A percentile compares a stretch with the other conserved stretches of the same genome.
Evolutionary conservation across 1,140 invertebrate genomes (phyloP).

Genomic region (Zaprionus nigranus): DNA sequence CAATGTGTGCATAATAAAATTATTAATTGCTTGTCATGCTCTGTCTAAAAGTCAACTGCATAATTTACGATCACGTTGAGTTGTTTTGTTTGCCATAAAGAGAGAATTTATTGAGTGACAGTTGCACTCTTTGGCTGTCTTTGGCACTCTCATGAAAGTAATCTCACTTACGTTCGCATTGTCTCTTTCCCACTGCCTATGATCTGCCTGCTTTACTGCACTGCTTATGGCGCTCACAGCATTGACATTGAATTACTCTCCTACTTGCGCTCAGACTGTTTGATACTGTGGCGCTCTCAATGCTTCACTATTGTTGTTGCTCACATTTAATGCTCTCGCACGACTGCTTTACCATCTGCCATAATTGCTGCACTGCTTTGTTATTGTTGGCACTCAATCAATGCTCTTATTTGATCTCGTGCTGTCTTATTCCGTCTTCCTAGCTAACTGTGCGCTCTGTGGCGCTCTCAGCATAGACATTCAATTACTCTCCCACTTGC

Average conservation of each 20-base stretch:
- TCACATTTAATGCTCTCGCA: too few relatives aligned
- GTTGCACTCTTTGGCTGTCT: neutral
- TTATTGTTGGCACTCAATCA: neutral
- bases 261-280: neutral
- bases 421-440: too few relatives aligned
- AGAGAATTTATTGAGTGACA: neutral
- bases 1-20: neutral
- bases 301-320: neutral
- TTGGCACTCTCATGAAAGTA: neutral
- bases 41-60: neutral
- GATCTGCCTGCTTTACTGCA: too few relatives aligned
- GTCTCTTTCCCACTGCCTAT: too few relatives aligned
- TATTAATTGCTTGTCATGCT: slow-evolving; percentile 5
- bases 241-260: neutral
- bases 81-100: neutral
- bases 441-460: neutral
- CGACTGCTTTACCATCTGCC: too few relatives aligned
- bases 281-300: neutral
- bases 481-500: neutral
- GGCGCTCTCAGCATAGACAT: neutral
- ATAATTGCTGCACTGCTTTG: neutral
- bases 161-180: too few relatives aligned
- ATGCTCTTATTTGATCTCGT: neutral
- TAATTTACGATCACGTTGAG: neutral
- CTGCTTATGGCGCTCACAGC: too few relatives aligned